phyloP scores from a whole-genome alignment of 2,113 vertebrate species.

The Neodon shergylaensis region DNA sequence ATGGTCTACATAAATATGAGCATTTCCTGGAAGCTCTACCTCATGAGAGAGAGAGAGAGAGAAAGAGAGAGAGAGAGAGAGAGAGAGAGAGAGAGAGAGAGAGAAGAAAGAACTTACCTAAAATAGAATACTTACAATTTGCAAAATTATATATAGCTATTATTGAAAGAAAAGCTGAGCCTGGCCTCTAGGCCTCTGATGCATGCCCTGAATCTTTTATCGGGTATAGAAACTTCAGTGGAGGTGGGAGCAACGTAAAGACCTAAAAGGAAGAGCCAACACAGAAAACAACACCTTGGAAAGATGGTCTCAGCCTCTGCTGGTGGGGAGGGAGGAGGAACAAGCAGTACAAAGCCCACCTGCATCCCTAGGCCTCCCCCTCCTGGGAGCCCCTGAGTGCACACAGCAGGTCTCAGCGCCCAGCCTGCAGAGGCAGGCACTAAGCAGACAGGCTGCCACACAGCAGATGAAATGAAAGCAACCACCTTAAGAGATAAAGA shows the following conservation, averaged over 20 bases:
- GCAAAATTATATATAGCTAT: neutral
- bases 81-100: neutral
- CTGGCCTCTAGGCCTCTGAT: neutral
- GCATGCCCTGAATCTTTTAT: neutral
- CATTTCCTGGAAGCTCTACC: neutral
- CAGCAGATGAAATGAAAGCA: constrained; percentile 58
- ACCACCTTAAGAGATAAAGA: constrained; percentile 58
- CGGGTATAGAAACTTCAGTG: neutral
- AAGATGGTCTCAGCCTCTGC: neutral
- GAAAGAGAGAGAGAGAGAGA: neutral
- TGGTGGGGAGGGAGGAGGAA: neutral
- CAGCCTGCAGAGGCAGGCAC: neutral
- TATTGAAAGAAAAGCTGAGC: neutral
- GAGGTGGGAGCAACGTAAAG: neutral
- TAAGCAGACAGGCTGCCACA: neutral
- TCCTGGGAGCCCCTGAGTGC: neutral
- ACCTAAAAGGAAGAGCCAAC: neutral
- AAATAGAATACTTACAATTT: neutral
- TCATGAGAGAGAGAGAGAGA: neutral
- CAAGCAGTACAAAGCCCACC: neutral
- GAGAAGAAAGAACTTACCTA: neutral
- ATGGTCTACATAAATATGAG: neutral
- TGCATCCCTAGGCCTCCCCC: neutral
- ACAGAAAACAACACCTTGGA: neutral
- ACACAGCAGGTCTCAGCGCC: neutral